Evolutionary conservation across 2,797 vertebrate species (phyloP).

Genomic region (Tenualosa ilisha): DNA sequence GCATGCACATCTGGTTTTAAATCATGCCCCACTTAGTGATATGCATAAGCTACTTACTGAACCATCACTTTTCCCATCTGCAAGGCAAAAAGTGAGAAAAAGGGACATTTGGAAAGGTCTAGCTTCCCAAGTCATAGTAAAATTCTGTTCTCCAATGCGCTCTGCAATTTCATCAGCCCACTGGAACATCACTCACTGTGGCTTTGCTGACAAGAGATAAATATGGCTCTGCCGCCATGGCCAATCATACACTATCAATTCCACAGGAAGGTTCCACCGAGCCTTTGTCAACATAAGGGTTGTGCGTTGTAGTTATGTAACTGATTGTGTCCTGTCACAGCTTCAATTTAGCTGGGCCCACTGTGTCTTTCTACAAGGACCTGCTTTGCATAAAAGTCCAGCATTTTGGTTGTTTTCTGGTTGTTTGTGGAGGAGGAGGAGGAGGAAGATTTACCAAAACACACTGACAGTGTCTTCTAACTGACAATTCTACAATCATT

Average conservation of each 20-base stretch:
- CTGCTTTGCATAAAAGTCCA: neutral
- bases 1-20: neutral
- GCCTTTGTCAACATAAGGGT: neutral
- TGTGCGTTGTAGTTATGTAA: neutral
- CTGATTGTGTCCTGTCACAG: neutral
- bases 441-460: neutral
- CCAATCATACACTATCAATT: neutral
- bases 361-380: neutral
- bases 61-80: neutral
- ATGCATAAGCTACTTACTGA: neutral
- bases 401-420: neutral
- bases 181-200: neutral
- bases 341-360: neutral
- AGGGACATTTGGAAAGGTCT: neutral
- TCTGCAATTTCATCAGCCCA: neutral
- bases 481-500: neutral
- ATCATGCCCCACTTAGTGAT: neutral
- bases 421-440: neutral
- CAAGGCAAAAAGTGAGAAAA: neutral
- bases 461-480: neutral
- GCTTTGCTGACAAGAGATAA: slow-evolving; percentile 6
- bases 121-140: neutral
- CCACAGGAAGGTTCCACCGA: neutral
- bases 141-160: neutral
- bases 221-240: neutral